A percentile compares a stretch with the other conserved stretches of the same genome.
Conservation (phyloP, 2,797 vertebrate species). For the Dallia pectoralis region DNA sequence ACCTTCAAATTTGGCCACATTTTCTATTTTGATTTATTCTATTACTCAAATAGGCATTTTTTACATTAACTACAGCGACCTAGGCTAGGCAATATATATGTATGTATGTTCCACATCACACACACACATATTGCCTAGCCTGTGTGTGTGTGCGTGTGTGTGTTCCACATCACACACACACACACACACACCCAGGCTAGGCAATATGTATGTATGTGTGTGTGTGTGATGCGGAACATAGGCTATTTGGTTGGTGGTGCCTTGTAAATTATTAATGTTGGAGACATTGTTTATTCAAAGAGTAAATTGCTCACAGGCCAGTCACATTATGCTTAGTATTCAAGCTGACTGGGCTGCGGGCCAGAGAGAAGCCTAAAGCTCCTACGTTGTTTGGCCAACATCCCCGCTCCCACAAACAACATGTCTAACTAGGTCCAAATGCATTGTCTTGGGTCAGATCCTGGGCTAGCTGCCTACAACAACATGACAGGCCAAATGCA, state of each 20-base stretch:
- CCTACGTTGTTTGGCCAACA: not conserved
- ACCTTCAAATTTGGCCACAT: no score
- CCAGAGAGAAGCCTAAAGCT: conserved; percentile 17
- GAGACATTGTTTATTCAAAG: conserved; percentile 40
- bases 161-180: no score
- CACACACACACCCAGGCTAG: conserved; percentile 28
- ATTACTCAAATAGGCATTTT: no score
- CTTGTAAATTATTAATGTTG: conserved; percentile 37
- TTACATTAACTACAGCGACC: no score
- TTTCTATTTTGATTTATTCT: no score
- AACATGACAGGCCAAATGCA: no score
- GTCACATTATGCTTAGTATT: conserved; percentile 33
- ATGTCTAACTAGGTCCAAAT: not conserved
- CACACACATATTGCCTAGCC: no score
- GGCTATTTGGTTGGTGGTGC: conserved; percentile 6
- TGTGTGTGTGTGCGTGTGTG: no score
- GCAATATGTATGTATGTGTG: conserved; percentile 28
- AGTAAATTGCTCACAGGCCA: conserved; percentile 35
- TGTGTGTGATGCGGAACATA: conserved; percentile 28
- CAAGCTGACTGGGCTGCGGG: conserved; percentile 37
- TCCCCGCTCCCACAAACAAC: not conserved
- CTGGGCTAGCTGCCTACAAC: no score
- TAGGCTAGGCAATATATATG: conserved; percentile 28
- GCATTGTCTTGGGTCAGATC: not conserved
- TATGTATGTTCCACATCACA: no score